Conservation (phyloP, 2,113 vertebrate genomes). For the Stictonetta naevosa region DNA sequence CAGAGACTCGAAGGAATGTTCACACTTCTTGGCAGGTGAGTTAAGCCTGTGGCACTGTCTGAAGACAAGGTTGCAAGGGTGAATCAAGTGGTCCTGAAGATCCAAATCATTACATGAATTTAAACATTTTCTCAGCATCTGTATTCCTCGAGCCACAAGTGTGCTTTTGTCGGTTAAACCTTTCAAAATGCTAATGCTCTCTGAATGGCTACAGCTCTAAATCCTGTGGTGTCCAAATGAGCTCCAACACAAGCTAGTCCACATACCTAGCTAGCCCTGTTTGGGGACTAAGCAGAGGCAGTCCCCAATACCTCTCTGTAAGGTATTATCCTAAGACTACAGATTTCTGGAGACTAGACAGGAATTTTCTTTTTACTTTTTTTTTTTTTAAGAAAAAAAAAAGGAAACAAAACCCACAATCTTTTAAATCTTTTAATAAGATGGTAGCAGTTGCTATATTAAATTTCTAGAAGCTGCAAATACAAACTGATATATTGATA, state of each 20-base stretch:
- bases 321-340: neutral
- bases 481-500: neutral
- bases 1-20: conserved; percentile 38
- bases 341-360: neutral
- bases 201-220: conserved; percentile 20
- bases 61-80: conserved; percentile 60
- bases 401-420: neutral
- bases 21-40: conserved; percentile 67
- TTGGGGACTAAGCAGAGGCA: neutral
- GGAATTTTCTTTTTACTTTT: neutral
- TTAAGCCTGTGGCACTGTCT: conserved; percentile 64
- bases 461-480: neutral
- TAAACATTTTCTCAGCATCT: conserved; percentile 62
- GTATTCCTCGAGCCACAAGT: conserved; percentile 51
- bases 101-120: conserved; percentile 54
- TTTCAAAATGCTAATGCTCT: conserved; percentile 56
- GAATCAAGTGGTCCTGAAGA: conserved; percentile 54
- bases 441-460: neutral
- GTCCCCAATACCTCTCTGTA: neutral
- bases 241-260: neutral
- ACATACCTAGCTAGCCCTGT: neutral
- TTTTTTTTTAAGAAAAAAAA: neutral
- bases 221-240: neutral
- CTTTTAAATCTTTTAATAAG: neutral
- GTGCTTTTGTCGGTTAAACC: conserved; percentile 53